Evolutionary conservation across 2,797 vertebrate species (phyloP), one percentile per base, ranked within the genome.

Genomic region (Euphonia xanthogaster): DNA sequence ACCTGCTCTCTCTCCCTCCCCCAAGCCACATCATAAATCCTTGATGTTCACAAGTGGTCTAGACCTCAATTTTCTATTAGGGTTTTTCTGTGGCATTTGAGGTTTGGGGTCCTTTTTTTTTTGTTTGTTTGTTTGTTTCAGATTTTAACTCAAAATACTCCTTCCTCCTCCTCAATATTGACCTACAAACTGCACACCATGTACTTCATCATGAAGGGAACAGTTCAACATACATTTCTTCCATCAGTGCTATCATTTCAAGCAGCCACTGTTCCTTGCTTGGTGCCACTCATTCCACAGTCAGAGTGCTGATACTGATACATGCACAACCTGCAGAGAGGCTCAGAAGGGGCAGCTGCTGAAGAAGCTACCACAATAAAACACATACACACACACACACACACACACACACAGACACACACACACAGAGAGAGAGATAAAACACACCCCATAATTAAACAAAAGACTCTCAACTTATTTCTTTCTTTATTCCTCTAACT

Each of bases 271-370:
- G 48, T 12, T 31, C 57, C 39, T 61, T 60, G 18, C 27, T 78
- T 47, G 44, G 28, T 37, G 16, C 17, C 60, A 21, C 40, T 70
- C 40, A 12, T 40, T 62, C n/a, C 48, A 20, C 21, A 28, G 47
- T 48, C 60, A 31, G 33, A 47, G 25, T 5, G 61, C n/a, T 7
- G 11, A 47, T 20, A 8, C 20, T 18, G 35, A 35, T 17, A 55
- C 8, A 8, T 0, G 0, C 19, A 23, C 0, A 0, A 39, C 53
- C 81, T 42, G 48, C 40, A 87, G 30, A 91, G 63, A 60, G 25
- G 57, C 40, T 82, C 45, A 51, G 51, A 48, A 66, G 18, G 12
- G 21, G 10, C 31, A 94, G 51, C 14, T 6, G 4, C 51, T 73
- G 54, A 6, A 92, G 9, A 16, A 81, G 47, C 19, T 75, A 24